Conservation (phyloP, 1,140 invertebrate species). For the Teleopsis dalmanni region DNA sequence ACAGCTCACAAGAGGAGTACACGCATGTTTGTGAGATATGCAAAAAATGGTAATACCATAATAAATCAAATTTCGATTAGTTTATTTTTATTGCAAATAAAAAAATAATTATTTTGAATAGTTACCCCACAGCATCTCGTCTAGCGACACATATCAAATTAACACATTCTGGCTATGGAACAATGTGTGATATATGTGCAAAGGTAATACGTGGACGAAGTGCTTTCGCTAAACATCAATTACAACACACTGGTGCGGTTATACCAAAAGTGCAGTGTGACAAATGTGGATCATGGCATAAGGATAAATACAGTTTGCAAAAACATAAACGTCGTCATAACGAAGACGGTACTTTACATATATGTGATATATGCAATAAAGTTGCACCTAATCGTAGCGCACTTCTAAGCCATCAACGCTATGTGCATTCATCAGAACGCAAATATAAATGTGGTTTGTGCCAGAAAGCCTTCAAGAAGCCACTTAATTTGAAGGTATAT, state of each 20-base stretch:
- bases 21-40: not conserved
- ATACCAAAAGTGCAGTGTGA: conserved; percentile 39
- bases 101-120: not conserved
- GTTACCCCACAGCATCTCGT: not conserved
- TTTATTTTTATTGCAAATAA: no score
- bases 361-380: conserved; percentile 34
- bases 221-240: conserved; percentile 32
- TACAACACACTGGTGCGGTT: conserved; percentile 30
- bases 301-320: conserved; percentile 36
- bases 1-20: conserved; percentile 1
- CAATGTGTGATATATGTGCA: conserved; percentile 41
- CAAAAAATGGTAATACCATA: not conserved
- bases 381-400: conserved; percentile 37
- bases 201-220: conserved; percentile 32
- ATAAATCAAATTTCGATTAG: not conserved
- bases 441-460: conserved; percentile 34
- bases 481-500: conserved; percentile 24
- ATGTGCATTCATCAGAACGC: conserved; percentile 30
- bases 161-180: conserved; percentile 10
- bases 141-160: conserved; percentile 1
- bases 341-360: conserved; percentile 19
- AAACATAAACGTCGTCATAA: conserved; percentile 33
- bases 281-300: conserved; percentile 39
- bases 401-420: conserved; percentile 34
- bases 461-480: conserved; percentile 35